Percentiles rank a stretch among this genome's conserved stretches.
These are phyloP conservation scores for Argyra leucocephala DNA, from an alignment of 2,888 invertebrate species.

Conservation along the genomic window DNA sequence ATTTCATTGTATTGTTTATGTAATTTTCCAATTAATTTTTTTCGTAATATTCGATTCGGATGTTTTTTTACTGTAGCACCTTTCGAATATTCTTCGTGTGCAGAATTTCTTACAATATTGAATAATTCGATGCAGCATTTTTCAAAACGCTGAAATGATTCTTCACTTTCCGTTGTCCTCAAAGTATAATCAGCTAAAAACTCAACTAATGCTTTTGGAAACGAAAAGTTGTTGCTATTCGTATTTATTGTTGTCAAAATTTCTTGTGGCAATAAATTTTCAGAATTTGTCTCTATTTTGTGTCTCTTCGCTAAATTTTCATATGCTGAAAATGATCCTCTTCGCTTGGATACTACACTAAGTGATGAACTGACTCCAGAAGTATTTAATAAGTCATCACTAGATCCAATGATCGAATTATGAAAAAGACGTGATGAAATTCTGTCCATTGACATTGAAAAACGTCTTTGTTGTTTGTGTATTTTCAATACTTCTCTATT, in stretches of 20 bases:
- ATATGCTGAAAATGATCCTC: neutral
- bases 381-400: neutral
- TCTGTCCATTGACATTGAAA: constrained; percentile 9
- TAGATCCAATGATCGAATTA: neutral
- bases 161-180: neutral
- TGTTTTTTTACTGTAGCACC: neutral
- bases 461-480: constrained; percentile 11
- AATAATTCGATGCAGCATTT: neutral
- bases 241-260: neutral
- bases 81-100: neutral
- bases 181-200: neutral
- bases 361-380: neutral
- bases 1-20: constrained; percentile 7
- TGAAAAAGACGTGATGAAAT: neutral
- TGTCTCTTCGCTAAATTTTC: neutral
- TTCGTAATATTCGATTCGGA: neutral
- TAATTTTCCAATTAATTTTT: constrained; percentile 17
- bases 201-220: neutral
- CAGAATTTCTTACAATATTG: neutral
- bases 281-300: neutral
- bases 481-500: constrained; percentile 13
- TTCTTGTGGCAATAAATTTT: neutral
- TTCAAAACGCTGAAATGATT: neutral
- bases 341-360: neutral
- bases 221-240: neutral